Conservation (phyloP, 2,888 invertebrate species). For the Dyspetes luteomarginatus region DNA sequence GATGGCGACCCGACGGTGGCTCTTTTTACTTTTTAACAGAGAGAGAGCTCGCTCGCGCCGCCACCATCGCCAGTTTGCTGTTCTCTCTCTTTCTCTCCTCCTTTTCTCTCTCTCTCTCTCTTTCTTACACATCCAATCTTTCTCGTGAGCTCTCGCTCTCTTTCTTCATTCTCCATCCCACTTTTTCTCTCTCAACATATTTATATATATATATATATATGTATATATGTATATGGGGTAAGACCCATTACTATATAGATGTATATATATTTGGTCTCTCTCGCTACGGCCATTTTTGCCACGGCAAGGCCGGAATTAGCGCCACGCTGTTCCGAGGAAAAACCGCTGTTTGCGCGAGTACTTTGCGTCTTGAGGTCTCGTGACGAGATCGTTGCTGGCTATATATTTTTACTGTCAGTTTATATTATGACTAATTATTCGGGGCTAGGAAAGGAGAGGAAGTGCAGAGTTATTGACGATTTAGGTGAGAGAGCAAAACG, state of each 20-base stretch:
- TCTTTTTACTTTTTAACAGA: slow-evolving; percentile 67
- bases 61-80: slow-evolving; percentile 46
- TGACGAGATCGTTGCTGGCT: background rate
- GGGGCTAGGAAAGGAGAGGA: slow-evolving; percentile 9
- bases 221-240: too few relatives aligned
- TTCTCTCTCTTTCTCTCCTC: slow-evolving; percentile 68
- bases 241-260: too few relatives aligned
- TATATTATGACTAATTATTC: background rate
- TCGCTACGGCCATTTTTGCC: slow-evolving; percentile 58
- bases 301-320: slow-evolving; percentile 66
- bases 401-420: slow-evolving; percentile 1
- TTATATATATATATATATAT: slow-evolving; percentile 9
- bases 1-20: slow-evolving; percentile 71
- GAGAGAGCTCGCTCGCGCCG: slow-evolving; percentile 61
- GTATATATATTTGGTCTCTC: slow-evolving; percentile 46
- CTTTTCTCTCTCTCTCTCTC: slow-evolving; percentile 40
- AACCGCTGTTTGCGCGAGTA: slow-evolving; percentile 18
- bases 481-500: slow-evolving; percentile 26
- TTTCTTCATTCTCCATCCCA: slow-evolving; percentile 64
- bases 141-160: too few relatives aligned
- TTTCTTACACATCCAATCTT: too few relatives aligned
- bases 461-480: slow-evolving; percentile 55
- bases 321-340: slow-evolving; percentile 45
- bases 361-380: slow-evolving; percentile 10
- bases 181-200: slow-evolving; percentile 34